Base-by-base conservation (phyloP, 37 sponge, comb jelly and placozoan genomes). In the Halisarca cf. caerulea region DNA sequence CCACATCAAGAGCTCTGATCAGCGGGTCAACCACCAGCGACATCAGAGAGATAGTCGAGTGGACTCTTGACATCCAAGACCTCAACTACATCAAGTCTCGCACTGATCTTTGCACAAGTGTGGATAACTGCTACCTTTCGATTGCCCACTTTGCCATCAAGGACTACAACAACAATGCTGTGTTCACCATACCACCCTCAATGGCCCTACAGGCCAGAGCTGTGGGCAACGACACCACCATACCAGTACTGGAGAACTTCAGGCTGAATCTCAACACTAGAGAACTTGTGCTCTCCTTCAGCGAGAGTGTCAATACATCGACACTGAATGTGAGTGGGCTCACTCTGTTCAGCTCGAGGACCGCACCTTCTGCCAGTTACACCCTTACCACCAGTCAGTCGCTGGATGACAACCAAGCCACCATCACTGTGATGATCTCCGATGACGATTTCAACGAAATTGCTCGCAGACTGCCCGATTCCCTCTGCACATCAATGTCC, bases 391-490 rank as follows among this genome's bases (percentile, higher is more conserved):
- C 58, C 44, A 92, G 90, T 58, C 32, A 18, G 40, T 58, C 44
- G 30, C 9, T 32, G 5, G 80, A 84, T 41, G 66, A 61, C 27
- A 66, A 74, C 39, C 58, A 38, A 57, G 85, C 97, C 59, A 64
- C 84, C 17, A 41, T 96, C 0, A 70, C 78, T 21, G 47, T 96
- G 15, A 40, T 0, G 9, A 86, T 96, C 20, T 89, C 93, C 32
- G 78, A 66, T 77, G 78, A 62, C 53, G 97, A 96, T 66, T 92
- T 92, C 78, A 92, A 94, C 83, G 90, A 79, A 70, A 83, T 96
- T 21, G 80, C 87, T 18, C 53, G 68, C 66, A 59, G 84, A 23
- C 21, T 74, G 44, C 24, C 39, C 15, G 38, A 15, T 41, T 78
- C 23, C 3, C 68, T 95, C 8, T 95, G 95, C 61, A 80, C 60